A percentile compares a stretch with the other conserved stretches of the same genome.
Conservation (phyloP, 2,797 vertebrate species). For the Vipera latastei region DNA sequence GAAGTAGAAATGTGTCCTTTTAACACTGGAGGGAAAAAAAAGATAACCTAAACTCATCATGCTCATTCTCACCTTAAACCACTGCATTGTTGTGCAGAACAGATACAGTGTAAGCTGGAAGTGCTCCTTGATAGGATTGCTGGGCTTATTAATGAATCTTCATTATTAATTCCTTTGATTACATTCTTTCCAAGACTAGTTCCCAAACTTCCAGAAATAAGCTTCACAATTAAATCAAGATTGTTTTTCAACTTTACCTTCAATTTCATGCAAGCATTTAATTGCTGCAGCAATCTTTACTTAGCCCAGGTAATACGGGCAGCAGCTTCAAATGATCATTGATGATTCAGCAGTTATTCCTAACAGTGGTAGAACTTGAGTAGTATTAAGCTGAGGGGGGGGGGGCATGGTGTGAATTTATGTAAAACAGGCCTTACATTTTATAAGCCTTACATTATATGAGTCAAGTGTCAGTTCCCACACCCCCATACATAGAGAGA, state of each 20-base stretch:
- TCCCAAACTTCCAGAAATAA: not conserved
- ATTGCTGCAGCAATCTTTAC: not conserved
- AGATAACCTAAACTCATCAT: not conserved
- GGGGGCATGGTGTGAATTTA: not conserved
- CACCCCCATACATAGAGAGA: not conserved
- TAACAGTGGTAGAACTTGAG: not conserved
- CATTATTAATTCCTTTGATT: not conserved
- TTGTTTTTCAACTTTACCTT: not conserved
- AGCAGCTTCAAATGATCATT: not conserved
- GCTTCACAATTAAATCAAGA: not conserved
- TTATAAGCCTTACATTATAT: not conserved
- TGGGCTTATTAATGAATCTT: not conserved
- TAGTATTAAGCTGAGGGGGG: not conserved
- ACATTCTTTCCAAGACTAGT: not conserved
- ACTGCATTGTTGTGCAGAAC: not conserved
- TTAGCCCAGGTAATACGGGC: not conserved
- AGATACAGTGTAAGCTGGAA: not conserved
- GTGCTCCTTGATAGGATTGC: not conserved
- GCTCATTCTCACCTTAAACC: not conserved
- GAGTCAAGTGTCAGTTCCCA: not conserved
- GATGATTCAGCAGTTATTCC: not conserved
- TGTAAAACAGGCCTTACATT: not conserved
- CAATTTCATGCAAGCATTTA: not conserved
- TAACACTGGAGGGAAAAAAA: not conserved
- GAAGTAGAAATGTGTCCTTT: not conserved